Percentiles rank a stretch among this genome's conserved stretches.
Conservation (phyloP, 2,888 invertebrate genomes). For the Eristalis pertinax region DNA sequence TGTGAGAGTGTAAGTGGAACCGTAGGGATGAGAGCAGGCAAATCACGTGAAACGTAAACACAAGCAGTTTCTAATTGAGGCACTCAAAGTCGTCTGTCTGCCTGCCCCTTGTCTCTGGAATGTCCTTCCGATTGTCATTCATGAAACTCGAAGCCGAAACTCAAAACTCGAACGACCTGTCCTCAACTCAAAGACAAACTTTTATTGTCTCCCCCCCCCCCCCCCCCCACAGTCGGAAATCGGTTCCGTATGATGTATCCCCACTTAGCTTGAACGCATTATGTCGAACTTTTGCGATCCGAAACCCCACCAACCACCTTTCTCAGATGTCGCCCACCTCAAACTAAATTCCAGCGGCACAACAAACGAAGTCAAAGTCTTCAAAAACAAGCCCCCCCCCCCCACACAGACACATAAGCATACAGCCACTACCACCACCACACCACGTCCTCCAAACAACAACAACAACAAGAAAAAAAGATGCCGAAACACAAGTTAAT, state of each 20-base stretch:
- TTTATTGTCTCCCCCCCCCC: no score
- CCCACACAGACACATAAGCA: background rate
- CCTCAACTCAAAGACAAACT: background rate
- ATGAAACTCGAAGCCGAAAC: no score
- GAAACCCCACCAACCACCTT: background rate
- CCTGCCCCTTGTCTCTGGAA: no score
- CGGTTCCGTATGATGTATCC: background rate
- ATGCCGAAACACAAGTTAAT: background rate
- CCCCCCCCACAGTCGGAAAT: background rate
- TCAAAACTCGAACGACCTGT: no score
- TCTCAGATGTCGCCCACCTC: background rate
- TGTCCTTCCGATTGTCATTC: no score
- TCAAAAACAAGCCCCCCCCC: background rate
- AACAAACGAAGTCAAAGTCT: background rate
- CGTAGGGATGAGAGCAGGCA: no score
- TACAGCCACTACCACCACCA: background rate
- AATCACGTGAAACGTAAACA: no score
- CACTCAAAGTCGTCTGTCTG: no score
- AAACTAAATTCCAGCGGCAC: background rate
- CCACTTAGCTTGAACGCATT: background rate
- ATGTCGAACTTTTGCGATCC: background rate
- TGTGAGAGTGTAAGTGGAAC: no score
- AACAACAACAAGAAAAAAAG: background rate
- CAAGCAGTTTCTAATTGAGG: no score
- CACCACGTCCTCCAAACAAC: background rate